Conservation (phyloP, 2,113 vertebrate species). For the Lathamus discolor region DNA sequence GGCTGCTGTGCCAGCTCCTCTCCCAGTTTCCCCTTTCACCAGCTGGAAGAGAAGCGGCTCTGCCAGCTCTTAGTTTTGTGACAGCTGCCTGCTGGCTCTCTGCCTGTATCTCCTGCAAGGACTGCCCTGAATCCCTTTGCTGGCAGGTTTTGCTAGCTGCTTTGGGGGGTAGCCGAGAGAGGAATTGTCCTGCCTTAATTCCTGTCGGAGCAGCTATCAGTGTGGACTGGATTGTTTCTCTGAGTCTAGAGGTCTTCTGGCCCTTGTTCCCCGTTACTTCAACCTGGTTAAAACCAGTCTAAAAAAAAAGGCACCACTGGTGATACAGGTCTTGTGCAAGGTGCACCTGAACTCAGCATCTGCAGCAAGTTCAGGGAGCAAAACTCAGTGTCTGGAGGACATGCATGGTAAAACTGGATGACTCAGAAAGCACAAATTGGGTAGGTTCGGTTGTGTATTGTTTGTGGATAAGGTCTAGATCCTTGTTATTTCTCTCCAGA, state of each 20-base stretch:
- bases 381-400: neutral
- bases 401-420: neutral
- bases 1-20: neutral
- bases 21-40: neutral
- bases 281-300: neutral
- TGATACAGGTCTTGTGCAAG: neutral
- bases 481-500: neutral
- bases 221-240: neutral
- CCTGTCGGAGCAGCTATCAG: neutral
- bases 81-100: neutral
- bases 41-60: neutral
- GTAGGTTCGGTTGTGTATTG: neutral
- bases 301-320: neutral
- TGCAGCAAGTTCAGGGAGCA: neutral
- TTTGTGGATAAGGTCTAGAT: neutral
- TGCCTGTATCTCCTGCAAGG: neutral
- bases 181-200: neutral
- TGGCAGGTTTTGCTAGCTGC: neutral
- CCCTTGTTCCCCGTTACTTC: neutral
- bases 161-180: neutral
- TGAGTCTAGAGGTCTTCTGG: neutral
- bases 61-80: neutral
- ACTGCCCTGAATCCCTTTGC: fast-evolving
- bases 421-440: neutral
- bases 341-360: neutral